Base-by-base conservation (phyloP, 2,113 vertebrate species). In the Actinemys pallida region DNA sequence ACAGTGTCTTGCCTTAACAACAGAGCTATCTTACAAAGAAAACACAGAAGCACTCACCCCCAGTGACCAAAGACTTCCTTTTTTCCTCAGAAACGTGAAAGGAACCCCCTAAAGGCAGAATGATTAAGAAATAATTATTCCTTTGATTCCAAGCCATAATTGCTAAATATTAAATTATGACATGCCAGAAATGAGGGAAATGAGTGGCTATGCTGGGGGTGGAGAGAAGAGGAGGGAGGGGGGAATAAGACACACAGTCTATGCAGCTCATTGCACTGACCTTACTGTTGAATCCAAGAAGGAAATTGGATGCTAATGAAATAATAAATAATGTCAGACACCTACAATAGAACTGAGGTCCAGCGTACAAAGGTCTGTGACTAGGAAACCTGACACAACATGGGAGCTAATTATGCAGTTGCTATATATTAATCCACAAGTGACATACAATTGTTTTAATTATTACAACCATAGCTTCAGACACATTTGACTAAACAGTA, bases 261-360 rank as follows among this genome's bases (percentile, higher is more conserved):
- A 92, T 86, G 90, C 53, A 93, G 86, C 90, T 97, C 91, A 17
- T 56, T 89, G 65, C 92, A 91, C 80, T 89, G 79, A 42, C 85
- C 80, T 95, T 95, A 96, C 90, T 94, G 89, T 94, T 94, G 90
- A 93, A 94, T 96, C 92, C 6, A 42, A 94, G 93, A 97, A 96
- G 90, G 94, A 95, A 95, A 96, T 8, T 94, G 94, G 96, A 97
- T 96, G 91, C 92, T 98, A 98, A 98, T 93, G 88, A 98, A 97
- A 98, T 95, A 94, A 97, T 87, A 93, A 98, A 94, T 84, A 45
- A 76, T 14, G 10, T 54, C 0, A 6, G 69, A 88, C 87, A 95
- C 17, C 76, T 81, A 91, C 54, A 92, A 62, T 3, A 80, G 47
- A 53, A 92, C 65, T n/a, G 11, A 95, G 52, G 84, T 49, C 47